Conservation (phyloP, 2,113 vertebrate genomes). For the Scatophagus argus region DNA sequence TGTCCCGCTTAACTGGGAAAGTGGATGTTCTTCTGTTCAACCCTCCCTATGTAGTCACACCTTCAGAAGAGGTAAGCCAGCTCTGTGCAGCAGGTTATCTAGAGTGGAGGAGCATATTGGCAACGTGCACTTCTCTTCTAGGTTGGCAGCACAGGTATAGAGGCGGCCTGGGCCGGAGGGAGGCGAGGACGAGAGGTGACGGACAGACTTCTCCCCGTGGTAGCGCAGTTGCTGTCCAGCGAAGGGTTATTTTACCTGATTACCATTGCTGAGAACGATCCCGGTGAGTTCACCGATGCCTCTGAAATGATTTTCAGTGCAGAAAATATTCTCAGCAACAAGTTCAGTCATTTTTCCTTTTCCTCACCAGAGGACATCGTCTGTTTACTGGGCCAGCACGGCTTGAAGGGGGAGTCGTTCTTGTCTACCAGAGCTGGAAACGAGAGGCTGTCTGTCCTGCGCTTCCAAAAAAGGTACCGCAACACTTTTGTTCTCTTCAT, state of each 20-base stretch:
- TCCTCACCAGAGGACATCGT: constrained; percentile 89
- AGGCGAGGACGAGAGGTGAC: constrained; percentile 91
- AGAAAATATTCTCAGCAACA: no score
- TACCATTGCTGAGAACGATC: constrained; percentile 91
- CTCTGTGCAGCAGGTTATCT: not conserved
- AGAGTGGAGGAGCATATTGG: not conserved
- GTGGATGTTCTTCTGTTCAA: constrained; percentile 96
- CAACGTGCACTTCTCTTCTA: constrained; percentile 47
- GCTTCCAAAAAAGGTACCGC: constrained; percentile 75
- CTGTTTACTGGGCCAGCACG: constrained; percentile 78
- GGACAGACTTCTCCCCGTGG: constrained; percentile 89
- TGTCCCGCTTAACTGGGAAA: constrained; percentile 88
- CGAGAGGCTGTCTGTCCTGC: constrained; percentile 89
- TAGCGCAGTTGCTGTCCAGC: constrained; percentile 87
- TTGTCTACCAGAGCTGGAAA: constrained; percentile 88
- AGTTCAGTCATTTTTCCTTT: not conserved
- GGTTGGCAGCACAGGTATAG: constrained; percentile 89
- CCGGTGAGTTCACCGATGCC: constrained; percentile 83
- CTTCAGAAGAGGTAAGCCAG: constrained; percentile 89
- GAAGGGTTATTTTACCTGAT: constrained; percentile 92
- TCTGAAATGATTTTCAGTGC: rapidly evolving
- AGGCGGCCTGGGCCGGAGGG: constrained; percentile 95
- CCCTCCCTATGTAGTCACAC: constrained; percentile 95
- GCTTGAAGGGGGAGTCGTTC: constrained; percentile 82
- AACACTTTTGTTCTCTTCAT: no score